Percentiles rank a stretch among this genome's conserved stretches.
Evolutionary conservation across 2,113 vertebrate species (phyloP).

Genomic region (Sapajus apella): DNA sequence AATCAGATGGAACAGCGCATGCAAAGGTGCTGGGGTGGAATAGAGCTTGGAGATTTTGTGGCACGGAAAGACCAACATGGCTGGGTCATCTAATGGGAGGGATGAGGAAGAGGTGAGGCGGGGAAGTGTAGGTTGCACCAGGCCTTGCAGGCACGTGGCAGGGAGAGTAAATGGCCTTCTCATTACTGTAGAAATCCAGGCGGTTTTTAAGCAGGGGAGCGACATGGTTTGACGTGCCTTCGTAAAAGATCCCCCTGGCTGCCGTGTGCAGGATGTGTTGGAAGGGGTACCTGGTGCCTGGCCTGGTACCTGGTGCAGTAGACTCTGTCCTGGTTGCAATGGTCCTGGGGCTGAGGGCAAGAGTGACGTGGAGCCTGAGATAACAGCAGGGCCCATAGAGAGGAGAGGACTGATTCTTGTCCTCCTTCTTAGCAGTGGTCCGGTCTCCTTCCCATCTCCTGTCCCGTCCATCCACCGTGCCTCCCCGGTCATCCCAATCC

Average conservation of each 20-base stretch:
- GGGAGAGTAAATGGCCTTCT: neutral
- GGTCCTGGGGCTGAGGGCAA: too few species aligned
- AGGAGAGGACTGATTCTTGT: neutral
- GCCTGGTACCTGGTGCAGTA: too few species aligned
- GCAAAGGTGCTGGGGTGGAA: neutral
- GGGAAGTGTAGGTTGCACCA: neutral
- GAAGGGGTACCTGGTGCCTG: neutral
- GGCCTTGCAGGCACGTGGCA: neutral
- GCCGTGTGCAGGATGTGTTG: neutral
- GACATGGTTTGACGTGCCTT: neutral
- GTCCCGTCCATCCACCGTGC: rapidly evolving
- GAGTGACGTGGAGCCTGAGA: neutral
- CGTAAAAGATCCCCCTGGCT: neutral
- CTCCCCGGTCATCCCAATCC: neutral
- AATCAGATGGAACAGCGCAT: neutral
- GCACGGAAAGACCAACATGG: neutral
- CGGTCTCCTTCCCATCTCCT: neutral
- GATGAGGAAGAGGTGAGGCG: neutral
- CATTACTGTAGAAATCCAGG: neutral
- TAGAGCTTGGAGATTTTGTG: neutral
- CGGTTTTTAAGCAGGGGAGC: neutral
- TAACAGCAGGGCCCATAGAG: neutral
- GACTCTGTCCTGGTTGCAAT: neutral
- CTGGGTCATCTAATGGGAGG: neutral
- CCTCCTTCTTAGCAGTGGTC: neutral